Conservation (phyloP, 2,888 invertebrate genomes). For the Drosophila bunnanda region DNA sequence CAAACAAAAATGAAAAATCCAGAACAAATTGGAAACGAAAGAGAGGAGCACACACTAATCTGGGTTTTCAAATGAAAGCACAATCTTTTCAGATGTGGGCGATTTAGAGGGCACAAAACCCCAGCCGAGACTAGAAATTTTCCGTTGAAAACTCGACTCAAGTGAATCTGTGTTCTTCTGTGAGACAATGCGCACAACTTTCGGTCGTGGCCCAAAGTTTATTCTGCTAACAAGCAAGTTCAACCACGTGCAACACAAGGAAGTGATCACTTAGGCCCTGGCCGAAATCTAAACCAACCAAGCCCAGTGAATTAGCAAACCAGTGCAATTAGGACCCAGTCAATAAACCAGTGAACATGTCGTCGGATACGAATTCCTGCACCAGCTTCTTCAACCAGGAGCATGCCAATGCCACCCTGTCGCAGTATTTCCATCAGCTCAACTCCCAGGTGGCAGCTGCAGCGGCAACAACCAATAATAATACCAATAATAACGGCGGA, state of each 20-base stretch:
- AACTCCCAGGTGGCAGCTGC: constrained; percentile 78
- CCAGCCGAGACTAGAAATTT: constrained; percentile 1
- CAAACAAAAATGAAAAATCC: neutral
- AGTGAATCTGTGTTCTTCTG: constrained; percentile 27
- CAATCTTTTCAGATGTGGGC: constrained; percentile 41
- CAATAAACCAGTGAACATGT: constrained; percentile 53
- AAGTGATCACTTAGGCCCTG: constrained; percentile 60
- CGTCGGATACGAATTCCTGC: constrained; percentile 76
- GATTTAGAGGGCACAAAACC: constrained; percentile 5
- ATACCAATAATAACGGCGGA: constrained; percentile 50
- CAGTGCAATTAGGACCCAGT: constrained; percentile 21
- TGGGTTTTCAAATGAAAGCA: constrained; percentile 43
- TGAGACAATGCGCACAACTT: constrained; percentile 68
- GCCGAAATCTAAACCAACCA: neutral
- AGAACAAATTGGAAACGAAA: constrained; percentile 7
- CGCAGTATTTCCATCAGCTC: constrained; percentile 82
- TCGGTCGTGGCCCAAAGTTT: constrained; percentile 46
- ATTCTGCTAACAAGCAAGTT: constrained; percentile 61
- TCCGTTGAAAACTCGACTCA: neutral
- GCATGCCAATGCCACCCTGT: constrained; percentile 77
- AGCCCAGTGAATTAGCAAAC: constrained; percentile 22
- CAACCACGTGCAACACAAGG: constrained; percentile 64
- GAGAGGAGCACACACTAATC: constrained; percentile 42
- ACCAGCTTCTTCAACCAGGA: constrained; percentile 82
- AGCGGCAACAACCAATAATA: constrained; percentile 55